Conservation (phyloP, 2,888 invertebrate genomes). For the Macaria notata region DNA sequence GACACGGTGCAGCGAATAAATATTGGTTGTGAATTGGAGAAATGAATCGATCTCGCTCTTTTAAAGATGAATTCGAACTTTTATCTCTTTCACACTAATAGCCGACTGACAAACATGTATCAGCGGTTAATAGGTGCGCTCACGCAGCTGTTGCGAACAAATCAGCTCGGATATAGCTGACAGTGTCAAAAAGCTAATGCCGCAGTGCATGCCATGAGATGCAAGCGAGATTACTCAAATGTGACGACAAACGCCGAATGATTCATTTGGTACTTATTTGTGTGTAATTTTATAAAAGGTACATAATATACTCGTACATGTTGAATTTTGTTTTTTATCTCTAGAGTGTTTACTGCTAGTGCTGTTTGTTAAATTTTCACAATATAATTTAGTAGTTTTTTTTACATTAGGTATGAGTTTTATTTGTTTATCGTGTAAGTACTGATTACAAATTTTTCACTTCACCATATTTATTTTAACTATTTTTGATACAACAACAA, state of each 20-base stretch:
- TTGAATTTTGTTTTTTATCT: too few species aligned
- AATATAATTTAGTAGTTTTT: too few species aligned
- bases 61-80: conserved; percentile 69
- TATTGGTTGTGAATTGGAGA: conserved; percentile 74
- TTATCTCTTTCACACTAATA: conserved; percentile 80
- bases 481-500: too few species aligned
- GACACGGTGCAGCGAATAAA: conserved; percentile 77
- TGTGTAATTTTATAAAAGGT: too few species aligned
- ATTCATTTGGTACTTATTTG: too few species aligned
- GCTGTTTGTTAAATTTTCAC: too few species aligned
- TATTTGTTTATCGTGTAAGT: too few species aligned
- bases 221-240: conserved; percentile 37
- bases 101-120: conserved; percentile 83
- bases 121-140: conserved; percentile 82
- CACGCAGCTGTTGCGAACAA: conserved; percentile 81
- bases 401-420: too few species aligned
- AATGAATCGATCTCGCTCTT: conserved; percentile 77
- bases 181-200: conserved; percentile 79
- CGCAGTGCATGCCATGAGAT: conserved; percentile 50
- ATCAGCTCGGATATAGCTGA: conserved; percentile 81
- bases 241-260: not conserved
- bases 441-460: too few species aligned
- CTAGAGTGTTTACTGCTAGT: too few species aligned
- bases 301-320: too few species aligned
- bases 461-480: too few species aligned